phyloP scores from a whole-genome alignment of 2,797 vertebrate genomes.

The Coregonus ussuriensis region DNA sequence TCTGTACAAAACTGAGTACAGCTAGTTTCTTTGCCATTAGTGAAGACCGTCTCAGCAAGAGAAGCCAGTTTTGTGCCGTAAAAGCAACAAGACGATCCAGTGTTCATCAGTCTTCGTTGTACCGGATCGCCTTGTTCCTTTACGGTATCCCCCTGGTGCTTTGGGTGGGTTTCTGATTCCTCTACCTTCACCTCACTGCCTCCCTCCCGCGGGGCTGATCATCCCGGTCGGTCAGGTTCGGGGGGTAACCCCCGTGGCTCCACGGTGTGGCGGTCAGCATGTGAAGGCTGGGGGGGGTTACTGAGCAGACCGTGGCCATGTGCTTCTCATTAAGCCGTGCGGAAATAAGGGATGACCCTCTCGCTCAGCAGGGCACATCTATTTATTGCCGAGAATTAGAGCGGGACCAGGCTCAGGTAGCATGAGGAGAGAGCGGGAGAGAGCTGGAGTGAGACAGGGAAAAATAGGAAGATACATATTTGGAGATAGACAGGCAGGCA shows the following conservation, averaged over 20 bases:
- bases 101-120: not conserved
- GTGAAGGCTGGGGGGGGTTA: slow-evolving; percentile 50
- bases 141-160: not conserved
- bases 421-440: slow-evolving; percentile 32
- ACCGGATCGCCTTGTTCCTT: too few species aligned
- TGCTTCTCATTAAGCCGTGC: slow-evolving; percentile 85
- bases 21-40: not conserved
- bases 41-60: not conserved
- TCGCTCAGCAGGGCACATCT: slow-evolving; percentile 71
- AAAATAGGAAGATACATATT: slow-evolving; percentile 32
- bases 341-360: slow-evolving; percentile 85
- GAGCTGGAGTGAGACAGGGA: slow-evolving; percentile 14
- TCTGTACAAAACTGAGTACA: not conserved
- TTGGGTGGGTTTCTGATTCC: not conserved
- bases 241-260: not conserved
- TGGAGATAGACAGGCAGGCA: slow-evolving; percentile 25
- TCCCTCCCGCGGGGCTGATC: not conserved
- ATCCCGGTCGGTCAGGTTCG: not conserved
- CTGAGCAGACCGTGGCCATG: slow-evolving; percentile 77
- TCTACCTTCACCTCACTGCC: not conserved
- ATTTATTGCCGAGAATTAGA: slow-evolving; percentile 64
- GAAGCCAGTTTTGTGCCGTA: not conserved
- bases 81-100: not conserved
- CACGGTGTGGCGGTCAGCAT: slow-evolving; percentile 9
- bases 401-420: slow-evolving; percentile 37